phyloP scores from a whole-genome alignment of 1,140 invertebrate genomes.

The Drosophila orosa region DNA sequence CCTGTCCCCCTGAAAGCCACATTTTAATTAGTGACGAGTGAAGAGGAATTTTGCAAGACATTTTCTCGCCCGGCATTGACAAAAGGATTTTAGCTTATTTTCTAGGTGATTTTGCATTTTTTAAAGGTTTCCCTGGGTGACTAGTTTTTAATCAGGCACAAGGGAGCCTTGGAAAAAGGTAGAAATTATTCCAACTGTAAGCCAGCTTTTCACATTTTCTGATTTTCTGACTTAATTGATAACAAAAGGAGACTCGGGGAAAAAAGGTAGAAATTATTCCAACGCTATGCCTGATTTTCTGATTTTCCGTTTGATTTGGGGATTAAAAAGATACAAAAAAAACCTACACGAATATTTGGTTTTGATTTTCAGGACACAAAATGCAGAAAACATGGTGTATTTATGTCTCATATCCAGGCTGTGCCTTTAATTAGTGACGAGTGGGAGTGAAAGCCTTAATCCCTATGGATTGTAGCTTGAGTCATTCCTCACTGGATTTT shows the following conservation, averaged over 20 bases:
- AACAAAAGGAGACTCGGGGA: background rate
- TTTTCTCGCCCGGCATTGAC: background rate
- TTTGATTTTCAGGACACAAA: too few relatives aligned
- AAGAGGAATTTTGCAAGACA: background rate
- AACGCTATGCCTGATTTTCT: background rate
- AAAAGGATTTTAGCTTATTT: background rate
- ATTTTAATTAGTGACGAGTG: slow-evolving; percentile 13
- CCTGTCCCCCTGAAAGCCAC: slow-evolving; percentile 8
- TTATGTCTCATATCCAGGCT: too few relatives aligned
- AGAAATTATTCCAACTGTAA: too few relatives aligned
- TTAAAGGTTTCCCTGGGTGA: too few relatives aligned
- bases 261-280: background rate
- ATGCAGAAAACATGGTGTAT: too few relatives aligned
- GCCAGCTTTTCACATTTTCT: too few relatives aligned
- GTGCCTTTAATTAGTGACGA: slow-evolving; percentile 3
- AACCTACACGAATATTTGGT: background rate
- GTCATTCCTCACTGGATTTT: background rate
- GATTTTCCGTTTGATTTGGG: background rate
- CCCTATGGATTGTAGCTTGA: background rate
- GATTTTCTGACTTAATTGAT: too few relatives aligned
- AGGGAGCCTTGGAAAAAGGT: too few relatives aligned
- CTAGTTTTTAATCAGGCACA: background rate
- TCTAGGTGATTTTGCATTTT: background rate
- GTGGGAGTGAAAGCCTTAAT: background rate
- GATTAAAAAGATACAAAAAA: background rate